A percentile compares a stretch with the other conserved stretches of the same genome.
Conservation (phyloP, 2,888 invertebrate species). For the Pseudolycoriella hygida region DNA sequence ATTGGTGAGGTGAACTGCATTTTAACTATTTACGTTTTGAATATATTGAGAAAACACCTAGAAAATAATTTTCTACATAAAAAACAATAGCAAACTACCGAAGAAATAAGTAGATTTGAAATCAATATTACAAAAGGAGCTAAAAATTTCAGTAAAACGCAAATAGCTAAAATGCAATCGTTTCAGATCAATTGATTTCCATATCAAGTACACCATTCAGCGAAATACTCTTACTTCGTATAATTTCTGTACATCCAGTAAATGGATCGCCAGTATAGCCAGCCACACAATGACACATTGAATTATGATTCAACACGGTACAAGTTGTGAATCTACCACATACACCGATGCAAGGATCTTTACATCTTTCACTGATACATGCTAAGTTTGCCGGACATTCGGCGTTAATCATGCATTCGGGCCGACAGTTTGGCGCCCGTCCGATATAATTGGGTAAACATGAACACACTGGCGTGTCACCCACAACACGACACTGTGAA, state of each 20-base stretch:
- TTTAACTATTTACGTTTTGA: no score
- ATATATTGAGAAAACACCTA: no score
- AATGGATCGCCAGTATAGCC: constrained; percentile 67
- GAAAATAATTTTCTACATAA: no score
- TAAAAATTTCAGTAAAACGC: no score
- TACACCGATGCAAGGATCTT: constrained; percentile 60
- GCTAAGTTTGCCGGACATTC: constrained; percentile 60
- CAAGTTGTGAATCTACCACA: constrained; percentile 61
- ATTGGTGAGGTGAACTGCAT: no score
- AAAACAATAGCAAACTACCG: no score
- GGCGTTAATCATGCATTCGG: constrained; percentile 54
- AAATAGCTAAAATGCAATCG: no score
- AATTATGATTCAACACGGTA: constrained; percentile 57
- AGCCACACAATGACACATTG: constrained; percentile 54
- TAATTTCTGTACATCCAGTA: constrained; percentile 42
- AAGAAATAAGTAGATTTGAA: no score
- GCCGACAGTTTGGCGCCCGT: constrained; percentile 67
- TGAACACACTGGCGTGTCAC: constrained; percentile 64
- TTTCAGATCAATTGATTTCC: no score
- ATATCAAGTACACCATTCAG: no score
- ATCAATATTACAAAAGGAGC: no score
- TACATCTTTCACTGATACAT: constrained; percentile 61
- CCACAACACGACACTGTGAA: constrained; percentile 62
- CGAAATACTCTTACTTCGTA: constrained; percentile 33
- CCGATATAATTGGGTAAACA: constrained; percentile 64